Conservation (phyloP, 1,140 invertebrate genomes). For the Probaryconus sp. region DNA sequence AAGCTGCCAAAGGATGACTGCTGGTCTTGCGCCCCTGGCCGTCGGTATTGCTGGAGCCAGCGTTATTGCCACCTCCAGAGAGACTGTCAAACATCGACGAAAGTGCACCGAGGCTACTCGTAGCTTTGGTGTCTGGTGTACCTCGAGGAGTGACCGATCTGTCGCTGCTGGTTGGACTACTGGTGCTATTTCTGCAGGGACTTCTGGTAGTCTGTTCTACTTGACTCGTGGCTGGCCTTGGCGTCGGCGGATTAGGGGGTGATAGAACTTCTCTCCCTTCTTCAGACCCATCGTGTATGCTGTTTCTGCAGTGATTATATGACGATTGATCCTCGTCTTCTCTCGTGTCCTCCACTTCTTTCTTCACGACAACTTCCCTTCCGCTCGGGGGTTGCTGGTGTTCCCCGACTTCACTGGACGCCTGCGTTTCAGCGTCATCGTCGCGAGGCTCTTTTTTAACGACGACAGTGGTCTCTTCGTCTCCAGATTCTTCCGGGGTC, state of each 20-base stretch:
- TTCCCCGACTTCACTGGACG: conserved; percentile 64
- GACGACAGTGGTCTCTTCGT: conserved; percentile 73
- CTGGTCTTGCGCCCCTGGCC: conserved; percentile 82
- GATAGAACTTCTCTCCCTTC: conserved; percentile 76
- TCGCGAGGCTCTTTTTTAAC: conserved; percentile 76
- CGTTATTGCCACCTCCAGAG: conserved; percentile 80
- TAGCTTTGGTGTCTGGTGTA: conserved; percentile 84
- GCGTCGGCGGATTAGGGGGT: conserved; percentile 80
- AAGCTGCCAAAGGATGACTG: conserved; percentile 92
- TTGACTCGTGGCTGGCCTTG: conserved; percentile 67
- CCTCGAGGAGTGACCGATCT: conserved; percentile 84
- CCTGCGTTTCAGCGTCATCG: conserved; percentile 70
- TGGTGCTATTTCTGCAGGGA: conserved; percentile 81
- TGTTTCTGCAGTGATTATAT: conserved; percentile 72
- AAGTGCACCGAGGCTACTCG: conserved; percentile 87
- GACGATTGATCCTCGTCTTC: conserved; percentile 73
- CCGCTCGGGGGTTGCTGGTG: conserved; percentile 44
- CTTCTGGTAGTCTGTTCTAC: conserved; percentile 75
- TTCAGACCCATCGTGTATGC: conserved; percentile 66
- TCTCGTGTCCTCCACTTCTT: conserved; percentile 73
- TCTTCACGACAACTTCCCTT: conserved; percentile 73
- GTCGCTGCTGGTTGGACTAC: conserved; percentile 85
- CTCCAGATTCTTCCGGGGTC: conserved; percentile 72
- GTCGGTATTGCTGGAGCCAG: conserved; percentile 72
- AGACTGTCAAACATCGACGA: conserved; percentile 94